Conservation (phyloP, 2,113 vertebrate species). For the Eclectus roratus region DNA sequence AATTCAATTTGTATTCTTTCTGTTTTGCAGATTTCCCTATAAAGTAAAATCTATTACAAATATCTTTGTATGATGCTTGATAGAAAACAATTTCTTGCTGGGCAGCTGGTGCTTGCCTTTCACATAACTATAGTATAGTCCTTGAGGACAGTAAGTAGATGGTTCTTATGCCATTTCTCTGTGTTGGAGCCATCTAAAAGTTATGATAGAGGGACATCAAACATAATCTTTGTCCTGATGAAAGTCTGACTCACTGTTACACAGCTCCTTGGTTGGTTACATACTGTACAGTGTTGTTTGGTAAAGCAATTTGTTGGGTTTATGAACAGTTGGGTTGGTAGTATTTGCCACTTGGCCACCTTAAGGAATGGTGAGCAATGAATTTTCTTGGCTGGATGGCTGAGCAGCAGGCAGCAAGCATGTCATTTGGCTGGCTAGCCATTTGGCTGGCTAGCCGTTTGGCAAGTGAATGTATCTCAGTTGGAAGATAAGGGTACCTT, state of each 20-base stretch:
- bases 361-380: background rate
- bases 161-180: background rate
- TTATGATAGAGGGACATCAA: background rate
- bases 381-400: background rate
- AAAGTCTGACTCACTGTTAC: background rate
- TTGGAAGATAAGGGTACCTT: background rate
- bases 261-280: background rate
- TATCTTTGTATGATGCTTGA: background rate
- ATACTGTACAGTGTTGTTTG: background rate
- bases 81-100: background rate
- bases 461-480: background rate
- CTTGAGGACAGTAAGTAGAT: background rate
- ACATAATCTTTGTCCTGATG: background rate
- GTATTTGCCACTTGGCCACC: background rate
- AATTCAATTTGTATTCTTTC: background rate
- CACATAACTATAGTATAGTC: background rate
- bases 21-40: background rate
- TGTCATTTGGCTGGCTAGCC: background rate
- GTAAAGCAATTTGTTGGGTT: too few species aligned
- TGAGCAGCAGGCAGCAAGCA: background rate
- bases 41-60: background rate
- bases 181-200: background rate
- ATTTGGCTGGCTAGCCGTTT: background rate
- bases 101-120: background rate
- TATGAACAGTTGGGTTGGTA: background rate